Evolutionary conservation across 2,888 invertebrate species (phyloP).

Genomic region (Lasioglossum vierecki): DNA sequence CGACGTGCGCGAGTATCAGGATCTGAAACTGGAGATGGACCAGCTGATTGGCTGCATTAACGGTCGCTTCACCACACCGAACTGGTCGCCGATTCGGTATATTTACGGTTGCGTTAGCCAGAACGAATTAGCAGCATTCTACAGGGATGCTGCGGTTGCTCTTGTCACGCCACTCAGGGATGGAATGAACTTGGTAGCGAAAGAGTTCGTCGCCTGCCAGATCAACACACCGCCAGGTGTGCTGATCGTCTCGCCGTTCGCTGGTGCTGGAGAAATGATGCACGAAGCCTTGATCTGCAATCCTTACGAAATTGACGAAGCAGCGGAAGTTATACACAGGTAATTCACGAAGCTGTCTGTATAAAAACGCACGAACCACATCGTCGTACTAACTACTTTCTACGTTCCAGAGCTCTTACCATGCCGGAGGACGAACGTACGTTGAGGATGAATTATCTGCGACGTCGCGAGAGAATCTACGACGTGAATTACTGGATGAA

Average conservation of each 20-base stretch:
- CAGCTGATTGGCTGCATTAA: conserved; percentile 95
- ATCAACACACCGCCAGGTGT: conserved; percentile 94
- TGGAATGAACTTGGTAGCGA: conserved; percentile 96
- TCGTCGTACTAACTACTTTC: not conserved
- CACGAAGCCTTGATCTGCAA: conserved; percentile 96
- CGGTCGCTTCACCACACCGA: conserved; percentile 94
- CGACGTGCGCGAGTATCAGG: conserved; percentile 95
- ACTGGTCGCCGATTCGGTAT: conserved; percentile 96
- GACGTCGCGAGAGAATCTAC: conserved; percentile 91
- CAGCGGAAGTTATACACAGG: conserved; percentile 94
- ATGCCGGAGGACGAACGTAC: conserved; percentile 96
- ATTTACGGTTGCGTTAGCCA: conserved; percentile 95
- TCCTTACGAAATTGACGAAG: conserved; percentile 94
- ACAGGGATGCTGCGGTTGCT: conserved; percentile 94
- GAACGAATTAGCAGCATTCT: conserved; percentile 93
- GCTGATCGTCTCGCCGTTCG: conserved; percentile 94
- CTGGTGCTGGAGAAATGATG: conserved; percentile 97
- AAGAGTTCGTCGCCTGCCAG: conserved; percentile 96
- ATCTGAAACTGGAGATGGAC: conserved; percentile 95
- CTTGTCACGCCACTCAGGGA: conserved; percentile 94
- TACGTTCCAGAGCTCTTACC: conserved; percentile 88
- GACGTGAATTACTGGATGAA: conserved; percentile 96
- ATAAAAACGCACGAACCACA: not conserved
- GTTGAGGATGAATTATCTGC: conserved; percentile 93
- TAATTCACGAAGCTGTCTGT: conserved; percentile 68